Base-by-base conservation (phyloP, 2,113 vertebrate species). In the Dasypus novemcinctus region DNA sequence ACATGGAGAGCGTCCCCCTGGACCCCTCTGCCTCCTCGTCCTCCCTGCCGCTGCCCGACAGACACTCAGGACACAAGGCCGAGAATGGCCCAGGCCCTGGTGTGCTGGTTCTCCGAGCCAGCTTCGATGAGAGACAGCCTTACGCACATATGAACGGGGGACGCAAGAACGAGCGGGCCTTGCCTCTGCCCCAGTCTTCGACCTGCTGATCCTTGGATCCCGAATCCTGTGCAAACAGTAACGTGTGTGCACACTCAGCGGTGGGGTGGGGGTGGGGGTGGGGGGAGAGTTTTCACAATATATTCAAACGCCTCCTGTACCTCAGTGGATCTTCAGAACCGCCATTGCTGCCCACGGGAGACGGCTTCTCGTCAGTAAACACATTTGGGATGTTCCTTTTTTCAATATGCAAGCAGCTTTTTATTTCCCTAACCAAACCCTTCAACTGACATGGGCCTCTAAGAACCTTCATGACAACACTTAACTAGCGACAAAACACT, bases 81-180 rank as follows among this genome's bases (percentile, higher is more conserved):
- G 99, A 99, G 97, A 99, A 99, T 0, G 99, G 99, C 98, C 99
- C 99, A 0, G 98, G 98, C 29, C 99, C 99, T 0, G 98, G 98
- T 0, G 98, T 99, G 97, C 98, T 99, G 97, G 97, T 99, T 4
- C 98, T 99, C 13, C 98, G 99, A 89, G 98, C 99, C 96, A 98
- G 99, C 98, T 99, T 99, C 52, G 99, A 99, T 6, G 99, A 99
- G 98, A 97, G 99, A 36, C 99, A 99, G 98, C 99, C 99, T 2
- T 99, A 99, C 69, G 99, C 99, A 33, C 99, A 99, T 98, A 99
- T 99, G 99, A 99, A 99, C 1, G 99, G 99, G 57, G 99, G 99
- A 4, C 99, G 99, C 95, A 99, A 99, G 98, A 99, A 99, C 1
- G 99, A 99, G 97, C 97, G 99, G 78, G 98, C 99, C 41, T 97